phyloP scores from a whole-genome alignment of 1,140 invertebrate species.

The Myzus persicae region DNA sequence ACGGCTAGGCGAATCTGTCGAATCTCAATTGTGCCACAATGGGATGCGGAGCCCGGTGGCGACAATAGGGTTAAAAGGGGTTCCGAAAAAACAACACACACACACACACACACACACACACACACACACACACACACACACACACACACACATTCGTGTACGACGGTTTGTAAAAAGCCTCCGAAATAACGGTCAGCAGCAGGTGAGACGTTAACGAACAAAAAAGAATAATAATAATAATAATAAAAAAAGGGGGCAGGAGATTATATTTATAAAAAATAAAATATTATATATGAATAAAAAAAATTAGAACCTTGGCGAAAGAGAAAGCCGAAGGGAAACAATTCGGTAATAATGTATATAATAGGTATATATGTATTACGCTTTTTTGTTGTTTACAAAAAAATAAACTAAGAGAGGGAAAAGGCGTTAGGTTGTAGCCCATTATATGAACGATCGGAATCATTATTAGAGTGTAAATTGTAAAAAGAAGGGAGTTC shows the following conservation, averaged over 20 bases:
- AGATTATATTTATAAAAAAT: conserved; percentile 13
- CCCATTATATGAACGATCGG: conserved; percentile 1
- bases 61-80: conserved; percentile 49
- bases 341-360: conserved; percentile 31
- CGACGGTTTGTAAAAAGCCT: not conserved
- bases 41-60: conserved; percentile 29
- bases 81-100: conserved; percentile 9
- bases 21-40: conserved; percentile 39
- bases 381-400: conserved; percentile 30
- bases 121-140: not conserved
- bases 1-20: conserved; percentile 26
- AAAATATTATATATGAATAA: not conserved
- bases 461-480: conserved; percentile 22
- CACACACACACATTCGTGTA: too few species aligned
- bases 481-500: not conserved
- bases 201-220: conserved; percentile 38
- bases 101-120: not conserved
- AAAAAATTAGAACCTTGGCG: conserved; percentile 2
- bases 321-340: not conserved
- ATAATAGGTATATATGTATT: conserved; percentile 4
- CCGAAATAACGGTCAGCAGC: conserved; percentile 33
- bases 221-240: not conserved
- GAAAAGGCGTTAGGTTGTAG: conserved; percentile 25
- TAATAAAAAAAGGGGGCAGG: not conserved
- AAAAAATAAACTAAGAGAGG: conserved; percentile 25